Evolutionary conservation across 2,888 invertebrate genomes (phyloP).

Genomic region (Baccha elongata): DNA sequence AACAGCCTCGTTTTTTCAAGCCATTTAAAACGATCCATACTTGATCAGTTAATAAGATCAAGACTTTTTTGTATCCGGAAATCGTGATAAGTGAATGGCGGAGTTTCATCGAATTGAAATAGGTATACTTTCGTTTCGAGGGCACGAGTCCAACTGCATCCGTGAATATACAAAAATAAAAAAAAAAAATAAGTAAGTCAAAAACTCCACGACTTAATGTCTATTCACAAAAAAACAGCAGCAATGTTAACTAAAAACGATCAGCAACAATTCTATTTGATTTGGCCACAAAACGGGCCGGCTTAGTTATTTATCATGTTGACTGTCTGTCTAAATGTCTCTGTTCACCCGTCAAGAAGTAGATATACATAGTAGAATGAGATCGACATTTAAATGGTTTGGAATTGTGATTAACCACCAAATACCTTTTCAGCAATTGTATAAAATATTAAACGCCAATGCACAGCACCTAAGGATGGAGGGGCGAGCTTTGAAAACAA

Average conservation of each 20-base stretch:
- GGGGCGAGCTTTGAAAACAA: not conserved
- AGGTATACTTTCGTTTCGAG: slow-evolving; percentile 15
- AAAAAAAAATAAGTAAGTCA: not conserved
- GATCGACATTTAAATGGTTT: slow-evolving; percentile 27
- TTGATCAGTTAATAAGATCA: slow-evolving; percentile 13
- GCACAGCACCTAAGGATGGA: slow-evolving; percentile 19
- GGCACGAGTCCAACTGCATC: slow-evolving; percentile 9
- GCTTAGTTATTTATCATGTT: slow-evolving; percentile 35
- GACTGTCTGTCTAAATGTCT: slow-evolving; percentile 41
- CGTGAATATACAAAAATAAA: slow-evolving; percentile 1
- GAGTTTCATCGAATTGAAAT: not conserved
- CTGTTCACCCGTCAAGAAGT: slow-evolving; percentile 38
- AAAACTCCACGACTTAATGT: not conserved
- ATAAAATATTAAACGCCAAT: slow-evolving; percentile 28
- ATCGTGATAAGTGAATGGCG: slow-evolving; percentile 32
- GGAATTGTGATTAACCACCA: slow-evolving; percentile 43
- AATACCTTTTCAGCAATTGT: slow-evolving; percentile 13
- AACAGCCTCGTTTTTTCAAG: too few species aligned
- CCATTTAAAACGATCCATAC: not conserved
- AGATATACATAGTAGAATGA: slow-evolving; percentile 15
- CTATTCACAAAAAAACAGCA: not conserved
- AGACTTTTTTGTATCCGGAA: slow-evolving; percentile 26
- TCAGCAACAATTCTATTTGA: not conserved
- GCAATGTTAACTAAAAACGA: not conserved
- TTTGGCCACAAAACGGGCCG: slow-evolving; percentile 17